A percentile compares a stretch with the other conserved stretches of the same genome.
Conservation (phyloP, 2,888 invertebrate species). For the Pteria penguin region DNA sequence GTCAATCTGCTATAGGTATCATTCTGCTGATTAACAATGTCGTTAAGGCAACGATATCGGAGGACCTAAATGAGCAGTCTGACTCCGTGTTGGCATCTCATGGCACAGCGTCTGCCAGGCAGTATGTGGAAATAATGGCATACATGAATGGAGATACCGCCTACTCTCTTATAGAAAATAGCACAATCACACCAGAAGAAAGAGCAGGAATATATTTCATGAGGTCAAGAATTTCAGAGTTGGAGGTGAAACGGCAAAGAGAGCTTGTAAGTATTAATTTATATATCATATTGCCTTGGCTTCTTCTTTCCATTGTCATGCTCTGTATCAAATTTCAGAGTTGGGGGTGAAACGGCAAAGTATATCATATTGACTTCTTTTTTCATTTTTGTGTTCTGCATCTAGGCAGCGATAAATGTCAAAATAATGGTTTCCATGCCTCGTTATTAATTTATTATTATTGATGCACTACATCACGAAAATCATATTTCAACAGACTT, state of each 20-base stretch:
- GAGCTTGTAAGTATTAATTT: slow-evolving; percentile 24
- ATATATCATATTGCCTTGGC: neutral
- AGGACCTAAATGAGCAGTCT: slow-evolving; percentile 12
- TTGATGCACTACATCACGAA: too few relatives aligned
- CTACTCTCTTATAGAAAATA: slow-evolving; percentile 21
- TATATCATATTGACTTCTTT: too few relatives aligned
- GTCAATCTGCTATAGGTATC: slow-evolving; percentile 35
- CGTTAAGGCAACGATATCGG: slow-evolving; percentile 19
- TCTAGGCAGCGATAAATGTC: too few relatives aligned
- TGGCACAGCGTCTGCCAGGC: slow-evolving; percentile 7
- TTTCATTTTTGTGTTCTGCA: too few relatives aligned
- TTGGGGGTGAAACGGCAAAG: too few relatives aligned
- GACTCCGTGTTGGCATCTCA: slow-evolving; percentile 12
- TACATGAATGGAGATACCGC: slow-evolving; percentile 22
- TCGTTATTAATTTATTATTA: too few relatives aligned
- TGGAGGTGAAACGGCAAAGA: slow-evolving; percentile 19
- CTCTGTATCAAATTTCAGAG: neutral
- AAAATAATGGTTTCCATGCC: too few relatives aligned
- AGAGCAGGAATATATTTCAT: slow-evolving; percentile 30
- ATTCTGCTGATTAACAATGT: slow-evolving; percentile 22
- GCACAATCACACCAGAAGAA: slow-evolving; percentile 37
- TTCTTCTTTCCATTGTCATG: neutral
- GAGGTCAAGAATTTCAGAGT: slow-evolving; percentile 34
- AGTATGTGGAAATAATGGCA: slow-evolving; percentile 30
- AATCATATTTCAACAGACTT: too few relatives aligned